Evolutionary conservation across 2,888 invertebrate species (phyloP), one percentile per base, ranked within the genome.

Genomic region (Zhuqinia jingwanae): DNA sequence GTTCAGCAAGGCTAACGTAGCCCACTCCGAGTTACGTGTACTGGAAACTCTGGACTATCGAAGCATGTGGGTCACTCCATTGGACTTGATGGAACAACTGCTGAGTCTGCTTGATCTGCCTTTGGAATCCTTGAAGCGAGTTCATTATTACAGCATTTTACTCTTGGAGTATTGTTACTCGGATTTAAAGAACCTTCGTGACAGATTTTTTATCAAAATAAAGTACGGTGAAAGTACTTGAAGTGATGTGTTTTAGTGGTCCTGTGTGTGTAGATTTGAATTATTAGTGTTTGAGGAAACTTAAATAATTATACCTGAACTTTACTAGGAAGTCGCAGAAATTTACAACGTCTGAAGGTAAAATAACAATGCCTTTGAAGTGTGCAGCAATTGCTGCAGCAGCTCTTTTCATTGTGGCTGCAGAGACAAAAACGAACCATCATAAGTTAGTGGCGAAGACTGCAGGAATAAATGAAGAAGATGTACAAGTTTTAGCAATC

Each of bases 131-230:
- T 17, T 76, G 60, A 25, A 78, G 11, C 56, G 58, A 20, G 70
- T 70, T n/a, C 84, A 85, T 58, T 70, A 85, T 30, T 85, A 68
- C 47, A 30, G 70, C 25, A 58, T 85, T 17, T 42, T 85, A 6
- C 84, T 85, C 15, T 30, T 85, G 70, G 84, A 85, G 27, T 85
- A 58, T 13, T 85, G 11, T 25, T 85, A 85, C 20, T 58, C 68
- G 3, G 84, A 85, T 22, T 3, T 70, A 17, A 58, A 56, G 8
- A 78, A 56, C 36, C 65, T 85, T 58, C 77, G 70, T 13, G 65
- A 25, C 17, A 27, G 50, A 8, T 84, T 56, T 68, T 17, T 3
- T 2, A 56, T 30, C 6, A 1, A 42, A 6, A 47, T 68, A 15
- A 84, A 36, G 84, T 84, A 68, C 11, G 75, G 27, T 63, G 45